A percentile compares a stretch with the other conserved stretches of the same genome.
Conservation (phyloP, 2,113 vertebrate species). For the Poeciliopsis turrubarensis region DNA sequence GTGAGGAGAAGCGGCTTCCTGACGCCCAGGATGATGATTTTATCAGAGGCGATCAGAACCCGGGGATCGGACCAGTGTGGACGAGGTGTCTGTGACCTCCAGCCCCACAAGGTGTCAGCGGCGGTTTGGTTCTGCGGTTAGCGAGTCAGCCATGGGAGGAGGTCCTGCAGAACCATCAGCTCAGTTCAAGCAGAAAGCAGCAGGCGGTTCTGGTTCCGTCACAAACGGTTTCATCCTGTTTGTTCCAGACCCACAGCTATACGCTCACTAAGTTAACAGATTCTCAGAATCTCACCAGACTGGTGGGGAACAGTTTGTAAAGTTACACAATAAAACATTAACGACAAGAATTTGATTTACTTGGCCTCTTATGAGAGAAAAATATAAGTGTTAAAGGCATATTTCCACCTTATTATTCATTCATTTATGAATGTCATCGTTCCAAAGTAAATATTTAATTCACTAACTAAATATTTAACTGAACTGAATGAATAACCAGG, state of each 20-base stretch:
- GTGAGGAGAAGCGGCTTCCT: neutral
- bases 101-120: neutral
- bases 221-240: neutral
- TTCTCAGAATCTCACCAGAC: no score
- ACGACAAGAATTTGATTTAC: no score
- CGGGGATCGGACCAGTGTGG: neutral
- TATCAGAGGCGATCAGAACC: neutral
- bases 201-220: neutral
- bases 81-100: neutral
- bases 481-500: no score
- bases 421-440: no score
- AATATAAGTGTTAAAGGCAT: no score
- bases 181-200: neutral
- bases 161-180: neutral
- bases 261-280: neutral
- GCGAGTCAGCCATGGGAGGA: neutral
- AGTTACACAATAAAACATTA: no score
- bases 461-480: no score
- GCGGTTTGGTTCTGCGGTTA: neutral
- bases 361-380: no score
- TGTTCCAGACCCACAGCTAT: neutral
- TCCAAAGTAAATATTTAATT: no score
- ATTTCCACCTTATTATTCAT: no score
- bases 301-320: no score
- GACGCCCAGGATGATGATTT: neutral